phyloP scores from a whole-genome alignment of 2,113 vertebrate genomes.

The Paracanthobrama guichenoti region DNA sequence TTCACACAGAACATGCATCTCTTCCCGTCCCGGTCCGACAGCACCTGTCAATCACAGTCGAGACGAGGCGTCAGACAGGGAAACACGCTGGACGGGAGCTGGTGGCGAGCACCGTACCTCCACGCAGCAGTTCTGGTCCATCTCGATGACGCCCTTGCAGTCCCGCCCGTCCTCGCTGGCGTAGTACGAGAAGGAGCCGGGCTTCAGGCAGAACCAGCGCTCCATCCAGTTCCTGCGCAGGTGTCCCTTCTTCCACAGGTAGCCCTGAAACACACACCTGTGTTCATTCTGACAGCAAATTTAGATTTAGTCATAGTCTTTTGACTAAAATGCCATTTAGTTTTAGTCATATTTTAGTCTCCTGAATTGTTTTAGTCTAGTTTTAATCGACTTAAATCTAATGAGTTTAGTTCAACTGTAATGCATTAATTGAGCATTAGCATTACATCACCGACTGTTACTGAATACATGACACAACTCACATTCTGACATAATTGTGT shows the following conservation, averaged over 20 bases:
- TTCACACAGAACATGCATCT: conserved; percentile 97
- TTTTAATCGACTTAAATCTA: no score
- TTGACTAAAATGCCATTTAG: no score
- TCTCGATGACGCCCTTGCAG: conserved; percentile 82
- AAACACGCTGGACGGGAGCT: neutral
- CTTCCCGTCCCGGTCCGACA: conserved; percentile 91
- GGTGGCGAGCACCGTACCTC: conserved; percentile 75
- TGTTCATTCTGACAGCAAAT: no score
- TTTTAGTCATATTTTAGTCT: no score
- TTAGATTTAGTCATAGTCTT: no score
- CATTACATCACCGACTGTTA: no score
- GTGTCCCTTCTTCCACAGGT: conserved; percentile 94
- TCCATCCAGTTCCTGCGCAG: conserved; percentile 94
- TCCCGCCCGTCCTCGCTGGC: conserved; percentile 88
- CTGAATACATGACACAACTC: no score
- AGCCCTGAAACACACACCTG: conserved; percentile 75
- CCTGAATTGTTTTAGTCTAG: no score
- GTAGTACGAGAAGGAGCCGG: conserved; percentile 86
- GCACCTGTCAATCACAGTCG: conserved; percentile 72
- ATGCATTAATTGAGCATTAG: no score
- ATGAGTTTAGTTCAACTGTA: no score
- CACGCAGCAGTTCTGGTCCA: conserved; percentile 92
- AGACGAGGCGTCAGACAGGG: neutral
- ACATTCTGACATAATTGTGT: no score
- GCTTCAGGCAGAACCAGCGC: conserved; percentile 92